phyloP scores from a whole-genome alignment of 2,797 vertebrate species.

The Manis pentadactyla region DNA sequence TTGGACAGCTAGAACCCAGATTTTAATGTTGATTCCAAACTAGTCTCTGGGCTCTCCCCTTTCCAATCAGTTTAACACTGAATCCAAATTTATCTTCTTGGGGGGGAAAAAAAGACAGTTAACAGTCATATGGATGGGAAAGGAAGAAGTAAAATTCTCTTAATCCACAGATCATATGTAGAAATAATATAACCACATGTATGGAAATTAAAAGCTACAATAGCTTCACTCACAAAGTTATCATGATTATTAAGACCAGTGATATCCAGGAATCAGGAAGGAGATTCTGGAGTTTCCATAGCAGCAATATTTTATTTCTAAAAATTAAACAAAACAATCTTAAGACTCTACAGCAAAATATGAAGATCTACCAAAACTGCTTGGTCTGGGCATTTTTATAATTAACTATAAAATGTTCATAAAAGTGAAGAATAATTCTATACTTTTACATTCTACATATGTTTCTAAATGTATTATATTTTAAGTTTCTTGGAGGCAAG shows the following conservation, averaged over 20 bases:
- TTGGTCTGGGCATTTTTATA: not conserved
- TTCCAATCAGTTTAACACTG: not conserved
- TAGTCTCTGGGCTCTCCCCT: not conserved
- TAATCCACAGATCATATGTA: not conserved
- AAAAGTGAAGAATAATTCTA: not conserved
- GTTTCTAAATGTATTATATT: not conserved
- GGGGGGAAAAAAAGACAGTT: not conserved
- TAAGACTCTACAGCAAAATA: not conserved
- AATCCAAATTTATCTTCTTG: not conserved
- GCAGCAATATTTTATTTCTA: not conserved
- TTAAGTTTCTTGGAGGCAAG: not conserved
- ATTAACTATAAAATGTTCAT: not conserved
- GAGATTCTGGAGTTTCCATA: not conserved
- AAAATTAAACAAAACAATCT: not conserved
- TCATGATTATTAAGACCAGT: not conserved
- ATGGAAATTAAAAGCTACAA: not conserved
- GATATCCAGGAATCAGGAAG: not conserved
- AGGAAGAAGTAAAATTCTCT: not conserved
- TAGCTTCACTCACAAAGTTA: too few species aligned
- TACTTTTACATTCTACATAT: not conserved
- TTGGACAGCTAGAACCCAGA: not conserved
- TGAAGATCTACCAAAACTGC: not conserved
- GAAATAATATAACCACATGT: not conserved
- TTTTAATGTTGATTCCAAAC: not conserved
- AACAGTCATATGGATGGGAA: not conserved